Evolutionary conservation across 2,888 invertebrate genomes (phyloP), one percentile per base, ranked within the genome.

Genomic region (Toxonevra muliebris): DNA sequence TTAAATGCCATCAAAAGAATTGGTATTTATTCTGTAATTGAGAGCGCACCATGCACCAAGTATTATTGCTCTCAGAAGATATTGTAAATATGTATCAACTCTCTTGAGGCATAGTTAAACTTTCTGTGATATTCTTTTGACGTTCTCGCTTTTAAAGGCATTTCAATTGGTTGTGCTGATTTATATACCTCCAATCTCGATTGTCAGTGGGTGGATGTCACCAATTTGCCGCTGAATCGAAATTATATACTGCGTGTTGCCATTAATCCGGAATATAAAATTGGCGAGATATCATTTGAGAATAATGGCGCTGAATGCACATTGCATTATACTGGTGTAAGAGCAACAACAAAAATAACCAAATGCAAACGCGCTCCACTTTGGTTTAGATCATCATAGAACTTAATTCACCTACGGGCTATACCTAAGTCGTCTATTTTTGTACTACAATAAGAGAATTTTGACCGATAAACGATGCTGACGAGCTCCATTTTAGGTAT

Each of bases 201-300:
- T 70, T 82, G 82, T 42, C 82, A 82, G 68, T 82, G 82, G 82
- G 82, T 82, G 43, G 82, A 82, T 75, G 80, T 82, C 0, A 82
- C 82, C 54, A 76, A 74, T 17, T 72, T 82, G 55, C 79, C 80
- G 1, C 15, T 71, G 0, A 79, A 81, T 67, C 62, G 64, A 1
- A 60, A 66, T 0, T 82, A 82, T 15, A 79, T 79, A 57, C 71
- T 82, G 11, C 77, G 81, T 4, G 77, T 82, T 12, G 80, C 80
- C 4, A 71, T 82, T 0, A 82, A 82, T 76, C 82, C 82, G 4
- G 76, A 80, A 54, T 81, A 81, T 55, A 76, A 71, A 71, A 71
- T 82, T n/a, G 78, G 80, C 12, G 82, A 82, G 70, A 75, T 74
- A 4, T 74, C 78, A 12, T 82, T 75, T 54, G 82, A 82, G 70